A percentile compares a stretch with the other conserved stretches of the same genome.
Conservation (phyloP, 1,140 invertebrate genomes). For the Colletes latitarsis region DNA sequence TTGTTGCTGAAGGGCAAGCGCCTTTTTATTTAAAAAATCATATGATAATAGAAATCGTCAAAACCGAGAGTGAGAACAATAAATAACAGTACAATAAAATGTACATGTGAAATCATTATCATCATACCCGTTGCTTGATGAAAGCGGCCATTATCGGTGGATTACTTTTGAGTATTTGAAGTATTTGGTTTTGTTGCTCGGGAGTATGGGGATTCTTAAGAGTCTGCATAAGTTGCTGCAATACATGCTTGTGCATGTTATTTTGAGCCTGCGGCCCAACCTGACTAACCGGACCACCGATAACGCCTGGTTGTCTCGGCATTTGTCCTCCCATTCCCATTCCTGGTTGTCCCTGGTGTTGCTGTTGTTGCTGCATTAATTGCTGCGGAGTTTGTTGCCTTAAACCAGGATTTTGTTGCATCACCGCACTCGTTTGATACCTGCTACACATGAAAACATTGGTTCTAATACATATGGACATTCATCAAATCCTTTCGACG, state of each 20-base stretch:
- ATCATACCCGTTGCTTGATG: conserved; percentile 91
- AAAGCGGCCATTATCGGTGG: conserved; percentile 98
- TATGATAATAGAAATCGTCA: conserved; percentile 38
- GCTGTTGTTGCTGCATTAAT: conserved; percentile 77
- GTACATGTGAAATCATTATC: neutral
- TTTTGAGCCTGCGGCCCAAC: conserved; percentile 73
- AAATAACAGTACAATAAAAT: conserved; percentile 15
- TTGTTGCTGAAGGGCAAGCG: conserved; percentile 73
- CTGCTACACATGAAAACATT: conserved; percentile 49
- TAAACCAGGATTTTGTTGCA: conserved; percentile 78
- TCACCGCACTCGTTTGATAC: conserved; percentile 75
- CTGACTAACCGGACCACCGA: conserved; percentile 78
- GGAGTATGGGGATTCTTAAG: conserved; percentile 93
- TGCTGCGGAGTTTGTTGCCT: conserved; percentile 80
- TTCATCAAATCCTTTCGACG: neutral
- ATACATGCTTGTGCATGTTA: conserved; percentile 87
- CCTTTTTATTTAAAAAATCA: conserved; percentile 65
- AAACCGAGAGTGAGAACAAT: conserved; percentile 11
- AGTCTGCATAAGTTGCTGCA: conserved; percentile 95
- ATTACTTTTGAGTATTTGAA: conserved; percentile 96
- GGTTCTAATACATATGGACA: neutral
- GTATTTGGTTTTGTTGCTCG: conserved; percentile 95
- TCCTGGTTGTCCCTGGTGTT: conserved; percentile 79
- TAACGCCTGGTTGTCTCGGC: conserved; percentile 78
- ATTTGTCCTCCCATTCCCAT: conserved; percentile 78